These are phyloP conservation scores for Salminus brasiliensis DNA, from an alignment of 2,113 vertebrate genomes.

Conservation along the genomic window DNA sequence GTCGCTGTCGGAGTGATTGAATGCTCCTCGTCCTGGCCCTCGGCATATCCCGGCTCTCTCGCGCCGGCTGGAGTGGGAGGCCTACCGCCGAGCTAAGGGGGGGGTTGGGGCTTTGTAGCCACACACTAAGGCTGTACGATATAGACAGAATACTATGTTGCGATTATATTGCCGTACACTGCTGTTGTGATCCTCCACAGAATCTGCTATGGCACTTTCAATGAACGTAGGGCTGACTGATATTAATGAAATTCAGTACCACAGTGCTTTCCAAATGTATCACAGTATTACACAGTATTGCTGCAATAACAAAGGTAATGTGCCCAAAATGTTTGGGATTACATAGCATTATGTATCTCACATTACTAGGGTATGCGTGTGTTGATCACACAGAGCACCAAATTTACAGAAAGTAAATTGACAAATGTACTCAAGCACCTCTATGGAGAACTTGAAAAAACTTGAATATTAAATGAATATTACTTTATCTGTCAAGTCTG, in stretches of 20 bases:
- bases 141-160: not conserved
- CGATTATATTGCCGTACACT: not conserved
- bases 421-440: no score
- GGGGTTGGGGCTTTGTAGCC: slow-evolving; percentile 39
- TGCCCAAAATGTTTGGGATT: no score
- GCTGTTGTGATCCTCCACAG: not conserved
- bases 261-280: not conserved
- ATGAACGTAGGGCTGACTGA: not conserved
- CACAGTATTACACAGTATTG: not conserved
- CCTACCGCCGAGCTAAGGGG: slow-evolving; percentile 59
- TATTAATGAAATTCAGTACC: not conserved
- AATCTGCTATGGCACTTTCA: not conserved
- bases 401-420: no score
- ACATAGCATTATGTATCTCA: not conserved
- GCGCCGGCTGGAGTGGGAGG: slow-evolving; percentile 64
- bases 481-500: no score
- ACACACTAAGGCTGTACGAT: slow-evolving; percentile 43
- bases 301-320: not conserved
- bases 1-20: slow-evolving; percentile 81
- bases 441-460: no score
- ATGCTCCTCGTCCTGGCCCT: slow-evolving; percentile 69
- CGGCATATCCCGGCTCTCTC: slow-evolving; percentile 62
- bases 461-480: no score
- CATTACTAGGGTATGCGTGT: not conserved
- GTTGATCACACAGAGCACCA: no score